Base-by-base conservation (phyloP, 2,797 vertebrate genomes). In the Alauda arvensis region DNA sequence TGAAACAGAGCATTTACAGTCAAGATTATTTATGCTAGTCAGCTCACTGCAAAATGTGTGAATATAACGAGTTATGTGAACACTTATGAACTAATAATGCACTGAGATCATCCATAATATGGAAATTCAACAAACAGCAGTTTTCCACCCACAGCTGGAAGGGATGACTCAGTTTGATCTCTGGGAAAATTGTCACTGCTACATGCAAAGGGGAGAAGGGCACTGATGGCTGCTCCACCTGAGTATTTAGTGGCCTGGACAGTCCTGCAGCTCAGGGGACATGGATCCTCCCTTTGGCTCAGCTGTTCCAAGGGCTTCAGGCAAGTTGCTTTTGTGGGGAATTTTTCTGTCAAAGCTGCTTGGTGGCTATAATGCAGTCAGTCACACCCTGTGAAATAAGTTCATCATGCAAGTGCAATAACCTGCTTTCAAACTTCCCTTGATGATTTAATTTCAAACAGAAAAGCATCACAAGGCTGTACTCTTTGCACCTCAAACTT, bases 401-500 rank as follows among this genome's bases (percentile, higher is more conserved):
- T 91, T 91, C 56, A 71, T 88, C 71, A 18, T 56, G n/a, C 75
- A 90, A 88, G 39, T 75, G 65, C 77, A 81, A 61, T 86, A 63
- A 81, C 55, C 75, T 91, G 39, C 83, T 85, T 94, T 87, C 84
- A 80, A 85, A 82, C 49, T 85, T 83, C 68, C 74, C 87, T 78
- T 87, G 60, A 91, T 78, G 65, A 78, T 94, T 96, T 95, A 83
- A 93, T 93, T 86, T 94, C 87, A 95, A 94, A 78, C 33, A 83
- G 89, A 86, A 66, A 71, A 68, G 4, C 9, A 3, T 63, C 66
- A 63, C 13, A 53, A 82, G 46, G 29, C 63, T 52, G 14, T 45
- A 42, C 19, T 31, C 46, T 53, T 87, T 74, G 69, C 60, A 86
- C n/a, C 53, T 85, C 65, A 85, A 71, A 80, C 18, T 10, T 80